Evolutionary conservation across 2,797 vertebrate species (phyloP).

Genomic region (Dicrostonyx torquatus): DNA sequence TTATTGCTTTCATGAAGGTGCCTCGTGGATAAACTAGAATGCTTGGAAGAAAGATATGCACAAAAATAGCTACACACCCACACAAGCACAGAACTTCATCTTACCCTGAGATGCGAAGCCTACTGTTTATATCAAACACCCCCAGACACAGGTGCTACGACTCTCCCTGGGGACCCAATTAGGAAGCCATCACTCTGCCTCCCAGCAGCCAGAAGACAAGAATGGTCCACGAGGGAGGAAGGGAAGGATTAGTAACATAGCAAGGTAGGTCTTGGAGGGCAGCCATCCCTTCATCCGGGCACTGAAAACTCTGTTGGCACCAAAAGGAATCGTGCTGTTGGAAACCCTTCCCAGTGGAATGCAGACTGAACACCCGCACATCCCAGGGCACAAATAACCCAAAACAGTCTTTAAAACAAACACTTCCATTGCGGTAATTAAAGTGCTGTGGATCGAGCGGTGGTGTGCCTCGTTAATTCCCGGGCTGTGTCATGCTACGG

Average conservation of each 20-base stretch:
- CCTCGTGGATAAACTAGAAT: background rate
- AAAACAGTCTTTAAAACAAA: constrained; percentile 39
- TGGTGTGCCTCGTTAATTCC: background rate
- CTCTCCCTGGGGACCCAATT: constrained; percentile 23
- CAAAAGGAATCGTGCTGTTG: background rate
- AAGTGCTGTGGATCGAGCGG: background rate
- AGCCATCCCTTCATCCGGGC: background rate
- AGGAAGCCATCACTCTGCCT: constrained; percentile 11
- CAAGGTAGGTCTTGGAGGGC: constrained; percentile 48
- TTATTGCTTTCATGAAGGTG: constrained; percentile 39
- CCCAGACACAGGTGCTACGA: background rate
- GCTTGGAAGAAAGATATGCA: background rate
- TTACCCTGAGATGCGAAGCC: constrained; percentile 28
- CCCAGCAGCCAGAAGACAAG: constrained; percentile 29
- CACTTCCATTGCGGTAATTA: background rate
- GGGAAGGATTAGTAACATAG: background rate
- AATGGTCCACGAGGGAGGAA: background rate
- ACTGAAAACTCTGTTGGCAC: constrained; percentile 34
- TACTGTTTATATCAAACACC: background rate
- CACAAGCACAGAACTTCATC: background rate
- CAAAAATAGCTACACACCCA: background rate
- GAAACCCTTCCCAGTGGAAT: constrained; percentile 3
- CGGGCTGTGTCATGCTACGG: background rate
- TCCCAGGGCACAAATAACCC: background rate
- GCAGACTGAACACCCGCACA: background rate